Evolutionary conservation across 2,797 vertebrate genomes (phyloP).

Genomic region (Bryconaethiops microstoma): DNA sequence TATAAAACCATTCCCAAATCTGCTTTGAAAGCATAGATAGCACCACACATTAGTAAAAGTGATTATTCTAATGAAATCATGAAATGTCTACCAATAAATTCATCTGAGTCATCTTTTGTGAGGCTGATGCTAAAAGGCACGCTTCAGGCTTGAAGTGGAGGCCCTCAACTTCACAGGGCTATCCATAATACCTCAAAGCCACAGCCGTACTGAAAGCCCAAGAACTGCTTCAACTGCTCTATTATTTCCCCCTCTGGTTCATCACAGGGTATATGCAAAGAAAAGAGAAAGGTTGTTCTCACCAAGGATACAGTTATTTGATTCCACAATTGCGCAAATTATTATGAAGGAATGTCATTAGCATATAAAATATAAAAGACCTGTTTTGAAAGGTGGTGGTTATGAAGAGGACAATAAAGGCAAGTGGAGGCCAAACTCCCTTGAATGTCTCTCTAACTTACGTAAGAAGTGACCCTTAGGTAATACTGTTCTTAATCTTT

Average conservation of each 20-base stretch:
- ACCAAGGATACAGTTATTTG: background rate
- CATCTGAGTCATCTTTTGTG: background rate
- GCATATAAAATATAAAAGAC: no score
- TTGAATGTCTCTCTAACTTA: background rate
- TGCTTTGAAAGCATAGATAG: no score
- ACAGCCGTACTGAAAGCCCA: background rate
- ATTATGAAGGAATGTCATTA: background rate
- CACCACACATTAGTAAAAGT: background rate
- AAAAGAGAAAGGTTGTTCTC: background rate
- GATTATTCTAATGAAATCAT: background rate
- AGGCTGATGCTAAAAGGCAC: background rate
- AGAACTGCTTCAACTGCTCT: background rate
- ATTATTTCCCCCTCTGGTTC: background rate
- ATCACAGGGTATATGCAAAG: background rate
- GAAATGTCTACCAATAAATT: background rate
- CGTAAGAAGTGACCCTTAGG: background rate
- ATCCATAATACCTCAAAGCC: background rate
- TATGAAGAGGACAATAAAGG: background rate
- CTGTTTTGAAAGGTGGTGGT: constrained; percentile 9
- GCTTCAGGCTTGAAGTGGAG: constrained; percentile 3
- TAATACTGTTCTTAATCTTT: background rate
- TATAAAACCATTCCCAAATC: no score
- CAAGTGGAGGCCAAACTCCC: background rate
- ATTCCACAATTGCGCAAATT: background rate
- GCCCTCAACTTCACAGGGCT: background rate